These are phyloP conservation scores for Crambe crambe DNA, from an alignment of 37 sponge, comb jelly and placozoan species.

Conservation along the genomic window DNA sequence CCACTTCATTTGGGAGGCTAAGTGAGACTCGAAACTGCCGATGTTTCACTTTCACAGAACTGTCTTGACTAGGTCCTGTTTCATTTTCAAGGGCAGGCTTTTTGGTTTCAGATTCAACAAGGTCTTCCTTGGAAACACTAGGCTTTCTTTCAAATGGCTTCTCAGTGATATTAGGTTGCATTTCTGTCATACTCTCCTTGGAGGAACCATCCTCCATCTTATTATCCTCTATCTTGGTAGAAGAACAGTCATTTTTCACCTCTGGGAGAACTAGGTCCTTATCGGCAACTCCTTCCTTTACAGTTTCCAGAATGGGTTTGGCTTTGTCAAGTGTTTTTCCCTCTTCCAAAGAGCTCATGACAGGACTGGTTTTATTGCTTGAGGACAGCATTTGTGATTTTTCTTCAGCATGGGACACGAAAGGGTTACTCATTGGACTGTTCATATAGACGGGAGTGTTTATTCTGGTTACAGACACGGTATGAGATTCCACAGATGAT, in stretches of 20 bases:
- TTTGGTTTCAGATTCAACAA: too few species aligned
- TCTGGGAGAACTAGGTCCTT: too few species aligned
- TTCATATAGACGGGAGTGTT: not conserved
- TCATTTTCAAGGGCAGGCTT: too few species aligned
- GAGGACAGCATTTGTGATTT: too few species aligned
- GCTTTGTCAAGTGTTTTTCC: not conserved
- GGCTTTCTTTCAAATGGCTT: not conserved
- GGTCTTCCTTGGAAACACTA: not conserved
- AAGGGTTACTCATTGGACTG: not conserved
- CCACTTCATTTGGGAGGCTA: slow-evolving; percentile 37
- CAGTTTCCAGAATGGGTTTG: too few species aligned
- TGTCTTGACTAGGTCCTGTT: not conserved
- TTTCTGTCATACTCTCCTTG: too few species aligned
- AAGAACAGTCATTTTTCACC: too few species aligned
- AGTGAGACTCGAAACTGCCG: slow-evolving; percentile 50
- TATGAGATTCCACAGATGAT: slow-evolving; percentile 41
- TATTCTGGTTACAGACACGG: slow-evolving; percentile 42
- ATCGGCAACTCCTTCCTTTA: too few species aligned
- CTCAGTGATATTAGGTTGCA: too few species aligned
- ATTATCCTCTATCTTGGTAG: too few species aligned
- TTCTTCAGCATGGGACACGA: not conserved
- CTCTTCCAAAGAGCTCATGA: not conserved
- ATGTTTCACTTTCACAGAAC: not conserved
- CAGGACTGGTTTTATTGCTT: not conserved
- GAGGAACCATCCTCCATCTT: too few species aligned